These are phyloP conservation scores for Lutraria lutraria DNA, from an alignment of 2,888 invertebrate species.

Conservation along the genomic window DNA sequence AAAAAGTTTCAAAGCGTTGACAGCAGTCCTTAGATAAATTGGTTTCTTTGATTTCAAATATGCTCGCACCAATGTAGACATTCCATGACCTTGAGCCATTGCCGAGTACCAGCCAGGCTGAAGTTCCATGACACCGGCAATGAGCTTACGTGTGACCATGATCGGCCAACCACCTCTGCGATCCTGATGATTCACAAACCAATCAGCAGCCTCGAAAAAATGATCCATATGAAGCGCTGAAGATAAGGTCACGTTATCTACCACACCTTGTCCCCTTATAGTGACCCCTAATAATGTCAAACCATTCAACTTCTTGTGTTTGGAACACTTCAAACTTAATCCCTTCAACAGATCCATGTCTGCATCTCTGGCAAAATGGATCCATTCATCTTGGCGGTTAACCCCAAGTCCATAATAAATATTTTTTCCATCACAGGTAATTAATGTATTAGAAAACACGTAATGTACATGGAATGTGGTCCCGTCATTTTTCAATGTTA, in stretches of 20 bases:
- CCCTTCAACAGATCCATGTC: slow-evolving; percentile 97
- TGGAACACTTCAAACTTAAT: slow-evolving; percentile 87
- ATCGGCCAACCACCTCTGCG: slow-evolving; percentile 97
- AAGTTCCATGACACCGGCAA: slow-evolving; percentile 87
- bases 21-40: slow-evolving; percentile 94
- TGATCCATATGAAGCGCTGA: slow-evolving; percentile 95
- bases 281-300: slow-evolving; percentile 78
- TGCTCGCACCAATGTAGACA: slow-evolving; percentile 97
- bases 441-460: slow-evolving; percentile 91
- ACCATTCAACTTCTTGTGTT: slow-evolving; percentile 74
- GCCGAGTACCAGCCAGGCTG: slow-evolving; percentile 97
- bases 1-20: slow-evolving; percentile 93
- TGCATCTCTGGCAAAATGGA: slow-evolving; percentile 94
- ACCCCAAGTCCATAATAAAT: slow-evolving; percentile 94
- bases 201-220: slow-evolving; percentile 96
- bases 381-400: slow-evolving; percentile 89
- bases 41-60: slow-evolving; percentile 91
- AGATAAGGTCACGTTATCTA: slow-evolving; percentile 84
- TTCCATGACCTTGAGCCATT: slow-evolving; percentile 98
- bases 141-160: slow-evolving; percentile 90
- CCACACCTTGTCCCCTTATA: slow-evolving; percentile 83
- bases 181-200: slow-evolving; percentile 96
- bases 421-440: slow-evolving; percentile 91
- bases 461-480: slow-evolving; percentile 95
- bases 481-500: slow-evolving; percentile 90